A percentile compares a stretch with the other conserved stretches of the same genome.
Evolutionary conservation across 2,888 invertebrate species (phyloP).

Genomic region (Scaptomyza flava): DNA sequence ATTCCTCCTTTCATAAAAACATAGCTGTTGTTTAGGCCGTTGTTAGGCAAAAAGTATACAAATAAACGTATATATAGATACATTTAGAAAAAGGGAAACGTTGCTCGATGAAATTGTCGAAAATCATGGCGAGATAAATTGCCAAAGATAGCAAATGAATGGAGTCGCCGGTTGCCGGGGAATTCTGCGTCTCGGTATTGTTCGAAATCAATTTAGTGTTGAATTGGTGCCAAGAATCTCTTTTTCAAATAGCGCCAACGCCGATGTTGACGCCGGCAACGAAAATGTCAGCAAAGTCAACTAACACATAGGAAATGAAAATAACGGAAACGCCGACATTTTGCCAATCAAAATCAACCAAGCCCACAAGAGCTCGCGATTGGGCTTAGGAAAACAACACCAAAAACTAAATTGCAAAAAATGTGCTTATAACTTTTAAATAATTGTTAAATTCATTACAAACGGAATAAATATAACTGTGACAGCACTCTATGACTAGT

Average conservation of each 20-base stretch:
- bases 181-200: slow-evolving; percentile 49
- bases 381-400: slow-evolving; percentile 13
- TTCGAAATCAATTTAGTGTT: slow-evolving; percentile 83
- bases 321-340: slow-evolving; percentile 57
- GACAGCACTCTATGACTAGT: slow-evolving; percentile 29
- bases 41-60: slow-evolving; percentile 4
- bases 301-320: slow-evolving; percentile 57
- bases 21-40: slow-evolving; percentile 29
- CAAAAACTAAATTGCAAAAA: slow-evolving; percentile 40
- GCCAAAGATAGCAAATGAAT: slow-evolving; percentile 68
- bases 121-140: slow-evolving; percentile 74
- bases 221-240: slow-evolving; percentile 83
- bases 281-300: slow-evolving; percentile 34
- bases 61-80: background rate
- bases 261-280: slow-evolving; percentile 19
- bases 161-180: slow-evolving; percentile 33
- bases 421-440: slow-evolving; percentile 64
- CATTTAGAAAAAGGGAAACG: slow-evolving; percentile 43
- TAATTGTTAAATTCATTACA: slow-evolving; percentile 50
- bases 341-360: slow-evolving; percentile 52
- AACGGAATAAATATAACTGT: slow-evolving; percentile 11
- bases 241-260: slow-evolving; percentile 70
- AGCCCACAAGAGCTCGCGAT: slow-evolving; percentile 30
- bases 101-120: slow-evolving; percentile 48
- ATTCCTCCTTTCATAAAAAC: slow-evolving; percentile 23